Evolutionary conservation across 2,888 invertebrate genomes (phyloP).

Genomic region (Zygogramma bicolorata): DNA sequence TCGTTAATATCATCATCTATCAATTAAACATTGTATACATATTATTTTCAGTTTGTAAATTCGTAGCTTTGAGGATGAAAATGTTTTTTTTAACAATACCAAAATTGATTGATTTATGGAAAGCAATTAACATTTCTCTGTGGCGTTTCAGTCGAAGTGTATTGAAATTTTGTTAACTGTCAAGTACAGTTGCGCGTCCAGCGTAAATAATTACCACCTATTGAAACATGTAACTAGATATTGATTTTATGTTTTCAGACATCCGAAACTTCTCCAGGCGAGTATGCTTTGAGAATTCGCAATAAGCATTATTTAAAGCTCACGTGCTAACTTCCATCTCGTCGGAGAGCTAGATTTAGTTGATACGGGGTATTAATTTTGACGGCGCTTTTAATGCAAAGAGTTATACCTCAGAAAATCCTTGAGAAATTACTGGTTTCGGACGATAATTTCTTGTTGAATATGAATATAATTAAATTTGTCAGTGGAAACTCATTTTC

Average conservation of each 20-base stretch:
- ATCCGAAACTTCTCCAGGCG: conserved; percentile 41
- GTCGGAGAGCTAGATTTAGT: conserved; percentile 2
- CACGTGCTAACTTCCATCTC: conserved; percentile 21
- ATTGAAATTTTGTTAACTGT: conserved; percentile 53
- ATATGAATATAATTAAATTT: neutral
- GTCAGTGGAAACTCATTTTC: neutral
- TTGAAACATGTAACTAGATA: conserved; percentile 56
- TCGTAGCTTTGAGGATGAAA: neutral
- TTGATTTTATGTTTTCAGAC: conserved; percentile 52
- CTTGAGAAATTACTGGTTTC: neutral
- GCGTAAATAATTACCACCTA: conserved; percentile 56
- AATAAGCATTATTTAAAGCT: conserved; percentile 48
- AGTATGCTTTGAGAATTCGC: conserved; percentile 47
- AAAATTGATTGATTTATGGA: conserved; percentile 39
- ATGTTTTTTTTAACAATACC: conserved; percentile 24
- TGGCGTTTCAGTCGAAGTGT: conserved; percentile 36
- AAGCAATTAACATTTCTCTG: conserved; percentile 41
- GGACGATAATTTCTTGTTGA: neutral
- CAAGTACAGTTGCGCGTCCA: conserved; percentile 53
- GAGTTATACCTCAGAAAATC: neutral
- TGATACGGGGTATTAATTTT: conserved; percentile 4
- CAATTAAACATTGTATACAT: too few species aligned
- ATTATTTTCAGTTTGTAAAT: too few species aligned
- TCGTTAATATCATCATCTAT: too few species aligned
- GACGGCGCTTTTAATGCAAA: neutral